Evolutionary conservation across 1,140 invertebrate species (phyloP).

Genomic region (Tenebrio molitor): DNA sequence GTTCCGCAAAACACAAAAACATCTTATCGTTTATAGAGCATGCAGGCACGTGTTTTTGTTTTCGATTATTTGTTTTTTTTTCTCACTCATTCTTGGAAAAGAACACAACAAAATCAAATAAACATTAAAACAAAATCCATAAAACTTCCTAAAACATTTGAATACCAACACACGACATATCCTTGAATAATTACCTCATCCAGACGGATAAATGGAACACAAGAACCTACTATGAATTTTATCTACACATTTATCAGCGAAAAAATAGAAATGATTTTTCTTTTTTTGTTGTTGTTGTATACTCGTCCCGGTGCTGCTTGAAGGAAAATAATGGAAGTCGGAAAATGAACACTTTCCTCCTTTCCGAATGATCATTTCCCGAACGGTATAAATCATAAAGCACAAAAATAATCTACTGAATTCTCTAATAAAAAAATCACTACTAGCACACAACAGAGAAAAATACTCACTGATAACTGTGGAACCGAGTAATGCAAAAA

Average conservation of each 20-base stretch:
- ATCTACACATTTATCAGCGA: constrained; percentile 51
- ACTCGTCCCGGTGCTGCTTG: constrained; percentile 42
- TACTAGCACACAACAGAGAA: constrained; percentile 65
- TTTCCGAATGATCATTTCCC: constrained; percentile 5
- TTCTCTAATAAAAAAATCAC: constrained; percentile 48
- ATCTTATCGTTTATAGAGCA: constrained; percentile 52
- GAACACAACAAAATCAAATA: constrained; percentile 41
- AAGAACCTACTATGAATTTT: constrained; percentile 54
- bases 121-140: constrained; percentile 44
- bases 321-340: constrained; percentile 34
- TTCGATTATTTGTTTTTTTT: constrained; percentile 52
- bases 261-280: constrained; percentile 53
- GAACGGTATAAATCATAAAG: constrained; percentile 49
- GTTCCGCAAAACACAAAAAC: background rate
- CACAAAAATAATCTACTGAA: constrained; percentile 57
- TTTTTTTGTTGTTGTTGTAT: constrained; percentile 36
- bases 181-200: constrained; percentile 65
- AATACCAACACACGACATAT: constrained; percentile 69
- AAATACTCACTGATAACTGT: constrained; percentile 66
- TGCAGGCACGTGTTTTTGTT: constrained; percentile 63
- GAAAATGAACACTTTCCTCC: constrained; percentile 46
- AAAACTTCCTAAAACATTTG: constrained; percentile 65
- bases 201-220: constrained; percentile 61
- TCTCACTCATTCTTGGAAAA: constrained; percentile 49
- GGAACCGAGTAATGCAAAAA: constrained; percentile 66